These are phyloP conservation scores for Dioctria linearis DNA, from an alignment of 2,888 invertebrate species.

Conservation along the genomic window DNA sequence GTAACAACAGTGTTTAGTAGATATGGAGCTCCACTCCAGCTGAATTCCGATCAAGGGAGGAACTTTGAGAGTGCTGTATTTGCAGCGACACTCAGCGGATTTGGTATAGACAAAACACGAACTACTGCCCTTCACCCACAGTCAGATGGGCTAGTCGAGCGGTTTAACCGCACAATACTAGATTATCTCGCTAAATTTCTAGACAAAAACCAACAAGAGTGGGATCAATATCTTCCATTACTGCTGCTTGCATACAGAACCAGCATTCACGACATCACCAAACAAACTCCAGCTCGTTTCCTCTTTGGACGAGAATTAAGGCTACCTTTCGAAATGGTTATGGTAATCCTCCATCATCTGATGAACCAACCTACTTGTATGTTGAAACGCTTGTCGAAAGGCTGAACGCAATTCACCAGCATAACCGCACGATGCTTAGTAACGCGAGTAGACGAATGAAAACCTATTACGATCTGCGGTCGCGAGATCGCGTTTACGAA, in stretches of 20 bases:
- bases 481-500: background rate
- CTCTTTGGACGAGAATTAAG: slow-evolving; percentile 55
- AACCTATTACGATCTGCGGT: background rate
- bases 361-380: background rate
- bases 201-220: slow-evolving; percentile 15
- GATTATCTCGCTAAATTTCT: slow-evolving; percentile 54
- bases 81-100: background rate
- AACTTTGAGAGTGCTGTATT: background rate
- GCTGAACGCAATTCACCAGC: background rate
- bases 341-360: background rate
- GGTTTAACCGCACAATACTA: slow-evolving; percentile 59
- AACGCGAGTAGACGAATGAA: background rate
- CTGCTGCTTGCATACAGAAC: slow-evolving; percentile 18
- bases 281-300: slow-evolving; percentile 49
- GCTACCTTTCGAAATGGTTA: slow-evolving; percentile 53
- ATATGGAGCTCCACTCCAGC: background rate
- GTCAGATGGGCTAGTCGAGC: slow-evolving; percentile 62
- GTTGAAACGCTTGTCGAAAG: background rate
- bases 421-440: background rate
- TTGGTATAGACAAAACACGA: slow-evolving; percentile 53
- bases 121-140: slow-evolving; percentile 62
- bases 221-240: slow-evolving; percentile 37
- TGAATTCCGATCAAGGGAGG: background rate
- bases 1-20: background rate
- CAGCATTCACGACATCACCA: slow-evolving; percentile 51